A percentile compares a stretch with the other conserved stretches of the same genome.
phyloP scores from a whole-genome alignment of 2,888 invertebrate species.

The Polydrusus pterygomalis region DNA sequence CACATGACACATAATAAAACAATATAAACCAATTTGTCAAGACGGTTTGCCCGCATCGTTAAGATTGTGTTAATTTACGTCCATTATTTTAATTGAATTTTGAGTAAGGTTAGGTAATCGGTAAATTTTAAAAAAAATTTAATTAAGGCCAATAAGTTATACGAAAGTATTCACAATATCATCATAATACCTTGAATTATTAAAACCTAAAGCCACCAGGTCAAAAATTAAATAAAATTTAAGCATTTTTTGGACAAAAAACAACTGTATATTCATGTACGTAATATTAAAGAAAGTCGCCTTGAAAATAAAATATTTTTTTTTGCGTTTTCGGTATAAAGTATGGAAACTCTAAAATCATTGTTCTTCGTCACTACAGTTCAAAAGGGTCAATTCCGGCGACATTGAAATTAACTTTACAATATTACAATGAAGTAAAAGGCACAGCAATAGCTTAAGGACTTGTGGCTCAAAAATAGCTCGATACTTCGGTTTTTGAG shows the following conservation, averaged over 20 bases:
- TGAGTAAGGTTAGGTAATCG: background rate
- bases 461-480: too few relatives aligned
- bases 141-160: background rate
- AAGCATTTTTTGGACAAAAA: too few relatives aligned
- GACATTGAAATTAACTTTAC: constrained; percentile 4
- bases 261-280: too few relatives aligned
- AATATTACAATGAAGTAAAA: too few relatives aligned
- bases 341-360: background rate
- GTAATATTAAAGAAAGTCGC: too few relatives aligned
- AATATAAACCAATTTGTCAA: background rate
- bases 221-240: too few relatives aligned
- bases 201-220: too few relatives aligned
- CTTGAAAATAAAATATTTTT: too few relatives aligned
- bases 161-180: too few relatives aligned
- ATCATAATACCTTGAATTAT: too few relatives aligned
- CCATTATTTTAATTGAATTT: background rate
- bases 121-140: background rate
- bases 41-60: background rate
- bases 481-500: too few relatives aligned
- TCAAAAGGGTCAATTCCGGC: background rate
- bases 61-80: background rate
- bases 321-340: background rate
- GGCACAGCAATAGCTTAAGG: too few relatives aligned
- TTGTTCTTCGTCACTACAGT: background rate
- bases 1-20: background rate